phyloP scores from a whole-genome alignment of 2,797 vertebrate species.

The Danio albolineatus region DNA sequence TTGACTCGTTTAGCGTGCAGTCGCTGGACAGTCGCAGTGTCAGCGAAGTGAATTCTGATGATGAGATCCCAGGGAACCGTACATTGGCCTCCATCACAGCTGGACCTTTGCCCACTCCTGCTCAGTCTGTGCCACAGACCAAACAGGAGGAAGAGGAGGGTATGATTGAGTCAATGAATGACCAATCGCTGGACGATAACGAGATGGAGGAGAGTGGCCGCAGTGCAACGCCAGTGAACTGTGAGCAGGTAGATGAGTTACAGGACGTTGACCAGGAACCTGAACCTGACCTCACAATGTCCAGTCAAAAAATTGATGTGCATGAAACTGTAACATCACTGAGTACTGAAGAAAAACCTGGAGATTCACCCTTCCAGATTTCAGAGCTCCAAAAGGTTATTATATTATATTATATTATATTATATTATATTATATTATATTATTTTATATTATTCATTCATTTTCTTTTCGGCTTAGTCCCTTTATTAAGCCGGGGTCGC shows the following conservation, averaged over 20 bases:
- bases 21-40: conserved; percentile 96
- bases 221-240: conserved; percentile 96
- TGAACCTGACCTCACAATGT: conserved; percentile 57
- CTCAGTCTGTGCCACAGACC: conserved; percentile 3
- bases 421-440: background rate
- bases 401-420: background rate
- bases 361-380: conserved; percentile 80
- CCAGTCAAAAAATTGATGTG: conserved; percentile 43
- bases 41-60: conserved; percentile 97
- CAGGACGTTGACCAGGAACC: conserved; percentile 70
- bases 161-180: conserved; percentile 72
- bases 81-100: conserved; percentile 83
- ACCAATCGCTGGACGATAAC: conserved; percentile 84
- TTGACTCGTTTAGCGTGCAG: conserved; percentile 96
- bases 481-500: too few relatives aligned
- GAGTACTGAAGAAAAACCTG: conserved; percentile 75
- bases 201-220: conserved; percentile 98
- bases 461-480: too few relatives aligned
- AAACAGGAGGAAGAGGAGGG: conserved; percentile 67
- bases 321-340: conserved; percentile 62
- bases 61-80: conserved; percentile 89
- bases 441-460: too few relatives aligned
- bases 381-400: conserved; percentile 89
- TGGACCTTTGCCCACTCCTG: conserved; percentile 70
- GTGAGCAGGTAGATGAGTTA: conserved; percentile 89